Conservation (phyloP, 2,113 vertebrate genomes). For the Spilogale gracilis region DNA sequence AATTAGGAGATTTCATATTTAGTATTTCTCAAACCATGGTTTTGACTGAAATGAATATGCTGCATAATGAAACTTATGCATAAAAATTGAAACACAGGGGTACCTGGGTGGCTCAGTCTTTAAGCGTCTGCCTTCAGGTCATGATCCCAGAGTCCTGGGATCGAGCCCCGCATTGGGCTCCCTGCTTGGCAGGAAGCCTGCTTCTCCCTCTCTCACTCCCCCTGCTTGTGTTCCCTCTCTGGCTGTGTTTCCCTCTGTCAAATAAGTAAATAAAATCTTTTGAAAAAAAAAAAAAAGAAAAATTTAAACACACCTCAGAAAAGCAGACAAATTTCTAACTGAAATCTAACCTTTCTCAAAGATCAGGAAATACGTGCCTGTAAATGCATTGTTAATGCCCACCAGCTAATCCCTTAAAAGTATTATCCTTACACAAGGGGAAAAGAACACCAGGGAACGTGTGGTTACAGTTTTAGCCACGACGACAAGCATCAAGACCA, state of each 20-base stretch:
- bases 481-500: rapidly evolving
- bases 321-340: conserved; percentile 27
- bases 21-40: neutral
- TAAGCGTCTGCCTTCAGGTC: too few species aligned
- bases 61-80: conserved; percentile 54
- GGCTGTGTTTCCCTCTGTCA: too few species aligned
- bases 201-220: too few species aligned
- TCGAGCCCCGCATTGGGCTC: too few species aligned
- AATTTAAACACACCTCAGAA: neutral
- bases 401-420: neutral
- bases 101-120: too few species aligned
- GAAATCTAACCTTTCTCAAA: neutral
- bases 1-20: neutral
- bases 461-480: rapidly evolving
- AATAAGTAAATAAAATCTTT: too few species aligned
- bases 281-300: too few species aligned
- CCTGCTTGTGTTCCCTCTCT: too few species aligned
- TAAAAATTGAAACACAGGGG: neutral
- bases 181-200: too few species aligned
- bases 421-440: neutral
- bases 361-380: neutral
- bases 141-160: too few species aligned
- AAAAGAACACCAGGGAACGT: neutral
- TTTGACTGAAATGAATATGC: neutral
- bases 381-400: neutral